Evolutionary conservation across 2,888 invertebrate species (phyloP).

Genomic region (Scaptomyza polygonia): DNA sequence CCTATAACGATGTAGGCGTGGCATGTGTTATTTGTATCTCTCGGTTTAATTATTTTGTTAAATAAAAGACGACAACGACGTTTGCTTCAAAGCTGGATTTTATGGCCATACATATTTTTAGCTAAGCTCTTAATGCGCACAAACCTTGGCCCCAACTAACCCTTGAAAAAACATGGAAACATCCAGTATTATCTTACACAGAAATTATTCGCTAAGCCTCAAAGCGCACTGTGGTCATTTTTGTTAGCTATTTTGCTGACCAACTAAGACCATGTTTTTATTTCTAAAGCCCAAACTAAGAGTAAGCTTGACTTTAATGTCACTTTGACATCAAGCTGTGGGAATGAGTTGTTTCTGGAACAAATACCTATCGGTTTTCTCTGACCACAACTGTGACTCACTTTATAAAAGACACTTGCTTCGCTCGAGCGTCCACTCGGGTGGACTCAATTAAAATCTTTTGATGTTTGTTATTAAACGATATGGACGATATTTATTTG

Average conservation of each 20-base stretch:
- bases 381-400: too few relatives aligned
- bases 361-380: constrained; percentile 31
- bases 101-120: constrained; percentile 40
- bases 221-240: constrained; percentile 68
- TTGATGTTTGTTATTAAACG: neutral
- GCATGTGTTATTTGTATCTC: constrained; percentile 24
- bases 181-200: constrained; percentile 12
- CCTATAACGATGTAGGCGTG: constrained; percentile 35
- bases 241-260: constrained; percentile 21
- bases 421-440: too few relatives aligned
- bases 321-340: constrained; percentile 21
- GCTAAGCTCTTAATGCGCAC: constrained; percentile 52
- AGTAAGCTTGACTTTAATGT: constrained; percentile 43
- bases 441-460: neutral
- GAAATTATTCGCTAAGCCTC: constrained; percentile 54
- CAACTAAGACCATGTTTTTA: constrained; percentile 32
- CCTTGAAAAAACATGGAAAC: constrained; percentile 13
- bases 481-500: too few relatives aligned
- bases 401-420: too few relatives aligned
- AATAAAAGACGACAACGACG: constrained; percentile 28
- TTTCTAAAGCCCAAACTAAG: constrained; percentile 28
- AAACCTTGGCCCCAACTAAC: constrained; percentile 32
- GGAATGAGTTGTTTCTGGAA: constrained; percentile 1
- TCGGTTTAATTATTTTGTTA: constrained; percentile 63
- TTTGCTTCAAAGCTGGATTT: constrained; percentile 26